phyloP scores from a whole-genome alignment of 1,140 invertebrate species.

The Stenopsyche tienmushanensis region DNA sequence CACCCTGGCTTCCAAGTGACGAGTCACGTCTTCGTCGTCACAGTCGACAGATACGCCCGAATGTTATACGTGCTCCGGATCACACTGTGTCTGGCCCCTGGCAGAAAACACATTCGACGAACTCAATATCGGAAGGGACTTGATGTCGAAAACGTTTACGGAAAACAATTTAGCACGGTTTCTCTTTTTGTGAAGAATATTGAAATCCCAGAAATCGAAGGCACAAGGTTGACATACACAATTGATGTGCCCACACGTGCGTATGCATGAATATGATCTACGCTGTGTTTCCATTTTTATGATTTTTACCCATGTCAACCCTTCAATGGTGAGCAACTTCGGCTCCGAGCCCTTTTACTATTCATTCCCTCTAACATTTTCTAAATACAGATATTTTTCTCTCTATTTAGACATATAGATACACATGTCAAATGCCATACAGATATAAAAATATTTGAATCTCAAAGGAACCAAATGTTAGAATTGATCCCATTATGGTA shows the following conservation, averaged over 20 bases:
- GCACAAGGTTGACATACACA: background rate
- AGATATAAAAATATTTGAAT: no score
- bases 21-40: background rate
- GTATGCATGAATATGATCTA: background rate
- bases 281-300: no score
- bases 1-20: background rate
- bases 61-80: background rate
- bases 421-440: no score
- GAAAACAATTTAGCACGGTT: slow-evolving; percentile 1
- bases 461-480: no score
- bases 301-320: no score
- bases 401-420: no score
- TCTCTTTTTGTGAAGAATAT: background rate
- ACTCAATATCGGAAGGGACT: slow-evolving; percentile 8
- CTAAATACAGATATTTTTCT: no score
- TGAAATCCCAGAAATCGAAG: slow-evolving; percentile 6
- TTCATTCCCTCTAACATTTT: no score
- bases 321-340: no score
- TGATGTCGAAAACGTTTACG: slow-evolving; percentile 5
- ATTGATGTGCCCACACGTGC: no score
- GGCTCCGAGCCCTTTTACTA: no score
- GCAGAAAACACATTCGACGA: slow-evolving; percentile 1
- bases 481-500: no score
- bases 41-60: background rate
- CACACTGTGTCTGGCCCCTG: background rate